phyloP scores from a whole-genome alignment of 2,113 vertebrate species.

The Apus apus region DNA sequence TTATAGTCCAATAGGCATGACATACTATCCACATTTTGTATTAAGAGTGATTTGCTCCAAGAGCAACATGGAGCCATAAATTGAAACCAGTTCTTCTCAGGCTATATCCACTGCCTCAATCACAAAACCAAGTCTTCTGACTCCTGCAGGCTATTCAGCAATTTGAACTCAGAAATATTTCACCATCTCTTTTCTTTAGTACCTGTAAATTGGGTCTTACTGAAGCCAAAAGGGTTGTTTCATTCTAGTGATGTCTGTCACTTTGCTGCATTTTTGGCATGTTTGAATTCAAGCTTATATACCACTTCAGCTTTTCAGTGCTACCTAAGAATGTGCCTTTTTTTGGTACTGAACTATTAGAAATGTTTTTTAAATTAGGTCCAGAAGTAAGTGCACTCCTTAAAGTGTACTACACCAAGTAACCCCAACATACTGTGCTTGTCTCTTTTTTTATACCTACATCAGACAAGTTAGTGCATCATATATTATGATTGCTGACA shows the following conservation, averaged over 20 bases:
- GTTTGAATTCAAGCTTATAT: not conserved
- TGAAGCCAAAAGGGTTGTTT: not conserved
- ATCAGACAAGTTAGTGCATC: conserved; percentile 31
- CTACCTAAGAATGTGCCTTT: not conserved
- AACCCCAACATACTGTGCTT: not conserved
- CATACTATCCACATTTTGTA: conserved; percentile 27
- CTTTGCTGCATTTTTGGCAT: conserved; percentile 7
- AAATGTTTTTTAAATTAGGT: conserved; percentile 4
- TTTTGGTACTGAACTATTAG: not conserved
- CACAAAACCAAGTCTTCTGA: conserved; percentile 10
- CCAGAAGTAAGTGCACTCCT: conserved; percentile 23
- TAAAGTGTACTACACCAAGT: conserved; percentile 20
- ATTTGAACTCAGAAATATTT: conserved; percentile 30
- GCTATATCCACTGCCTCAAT: not conserved
- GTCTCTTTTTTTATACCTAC: not conserved
- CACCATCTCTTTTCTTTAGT: not conserved
- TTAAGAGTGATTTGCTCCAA: conserved; percentile 47
- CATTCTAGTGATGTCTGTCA: not conserved
- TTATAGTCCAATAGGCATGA: conserved; percentile 42
- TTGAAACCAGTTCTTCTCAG: conserved; percentile 9
- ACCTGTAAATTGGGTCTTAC: not conserved
- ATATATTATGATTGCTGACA: conserved; percentile 33
- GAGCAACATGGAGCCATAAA: conserved; percentile 15
- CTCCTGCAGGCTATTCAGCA: conserved; percentile 22
- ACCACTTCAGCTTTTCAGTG: not conserved